Conservation (phyloP, 2,113 vertebrate species). For the Ammodytes marinus region DNA sequence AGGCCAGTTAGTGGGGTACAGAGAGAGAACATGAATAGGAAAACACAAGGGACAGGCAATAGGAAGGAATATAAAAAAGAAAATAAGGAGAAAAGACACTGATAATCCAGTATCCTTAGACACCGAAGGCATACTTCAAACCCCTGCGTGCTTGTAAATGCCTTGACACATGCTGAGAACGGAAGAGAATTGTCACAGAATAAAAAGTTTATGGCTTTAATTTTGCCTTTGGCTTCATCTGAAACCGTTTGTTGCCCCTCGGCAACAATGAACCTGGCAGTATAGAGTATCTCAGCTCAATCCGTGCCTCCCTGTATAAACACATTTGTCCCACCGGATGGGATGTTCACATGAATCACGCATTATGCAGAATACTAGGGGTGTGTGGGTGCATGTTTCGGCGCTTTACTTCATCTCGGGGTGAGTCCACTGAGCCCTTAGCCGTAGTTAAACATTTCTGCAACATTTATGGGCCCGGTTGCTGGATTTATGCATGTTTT, state of each 20-base stretch:
- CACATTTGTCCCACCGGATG: constrained; percentile 28
- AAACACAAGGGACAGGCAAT: constrained; percentile 8
- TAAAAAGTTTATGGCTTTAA: constrained; percentile 63
- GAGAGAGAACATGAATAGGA: constrained; percentile 1
- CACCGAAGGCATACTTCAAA: constrained; percentile 3
- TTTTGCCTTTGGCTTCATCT: constrained; percentile 43
- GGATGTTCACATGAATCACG: background rate
- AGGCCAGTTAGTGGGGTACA: background rate
- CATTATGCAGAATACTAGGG: background rate
- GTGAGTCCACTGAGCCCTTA: constrained; percentile 10
- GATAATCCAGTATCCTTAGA: background rate
- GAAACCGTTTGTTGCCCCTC: constrained; percentile 21
- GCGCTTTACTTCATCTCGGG: background rate
- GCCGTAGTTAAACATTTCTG: constrained; percentile 30
- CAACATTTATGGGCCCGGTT: constrained; percentile 28
- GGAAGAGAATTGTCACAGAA: background rate
- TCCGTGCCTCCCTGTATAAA: constrained; percentile 10
- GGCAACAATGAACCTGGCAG: constrained; percentile 15
- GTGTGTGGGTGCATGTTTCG: background rate
- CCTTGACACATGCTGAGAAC: constrained; percentile 16
- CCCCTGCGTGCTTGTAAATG: constrained; percentile 19
- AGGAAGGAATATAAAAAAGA: background rate
- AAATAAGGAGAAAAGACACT: background rate
- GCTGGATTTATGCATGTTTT: constrained; percentile 33
- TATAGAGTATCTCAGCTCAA: constrained; percentile 14